Evolutionary conservation across 2,888 invertebrate genomes (phyloP), one percentile per base, ranked within the genome.

Genomic region (Xylophagus ater): DNA sequence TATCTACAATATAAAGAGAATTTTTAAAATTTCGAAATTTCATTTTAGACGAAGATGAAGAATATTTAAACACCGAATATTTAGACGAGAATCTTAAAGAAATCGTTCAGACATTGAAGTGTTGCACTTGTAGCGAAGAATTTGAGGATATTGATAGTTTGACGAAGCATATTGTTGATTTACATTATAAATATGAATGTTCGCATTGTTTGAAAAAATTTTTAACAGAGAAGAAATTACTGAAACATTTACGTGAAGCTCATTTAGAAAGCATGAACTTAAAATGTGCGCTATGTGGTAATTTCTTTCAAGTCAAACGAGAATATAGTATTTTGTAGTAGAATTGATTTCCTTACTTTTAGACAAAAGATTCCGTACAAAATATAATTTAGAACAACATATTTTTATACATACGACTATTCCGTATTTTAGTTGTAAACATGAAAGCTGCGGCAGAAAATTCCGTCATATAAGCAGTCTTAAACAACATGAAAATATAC

Each of bases 361-460:
- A 42, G 42, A 18, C 12, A 23, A 24, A 18, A n/a, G 32, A 12
- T 23, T 39, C 12, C 35, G 31, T 17, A 42, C 25, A 1, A 42
- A 42, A 30, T 42, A 42, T 26, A 39, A 19, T 12, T 24, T 39
- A 2, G 35, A 42, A 15, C 42, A 42, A 9, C 42, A 42, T 13
- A 7, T 36, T 2, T 29, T 28, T 19, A 42, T 36, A 4, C 42
- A 42, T 18, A 25, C 36, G 5, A 31, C n/a, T 1, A 30, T 30
- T 2, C 38, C 38, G 0, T 5, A 12, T 10, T 42, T 42, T 17
- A 32, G 31, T n/a, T 42, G 42, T 13, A 23, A 26, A 4, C 28
- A 21, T 23, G 33, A 31, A 10, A n/a, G 21, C 5, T 42, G 42
- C 23, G 3, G n/a, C 10, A 34, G 24, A 15, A 18, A 5, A 3